phyloP scores from a whole-genome alignment of 2,113 vertebrate genomes.

The Caranx melampygus region DNA sequence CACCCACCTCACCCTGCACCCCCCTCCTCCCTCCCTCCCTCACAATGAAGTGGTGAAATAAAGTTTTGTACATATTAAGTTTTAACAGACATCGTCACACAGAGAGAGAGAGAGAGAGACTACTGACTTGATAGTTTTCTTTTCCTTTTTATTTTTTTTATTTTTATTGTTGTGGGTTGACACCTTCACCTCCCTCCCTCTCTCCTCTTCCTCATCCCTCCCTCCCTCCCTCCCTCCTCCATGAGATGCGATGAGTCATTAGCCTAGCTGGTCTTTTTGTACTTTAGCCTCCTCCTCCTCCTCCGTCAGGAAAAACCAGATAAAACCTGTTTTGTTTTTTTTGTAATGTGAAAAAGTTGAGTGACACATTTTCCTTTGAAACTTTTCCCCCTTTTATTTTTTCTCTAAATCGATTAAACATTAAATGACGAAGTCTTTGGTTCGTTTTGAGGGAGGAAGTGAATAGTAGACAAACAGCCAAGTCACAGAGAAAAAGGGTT shows the following conservation, averaged over 20 bases:
- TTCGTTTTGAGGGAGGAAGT: constrained; percentile 85
- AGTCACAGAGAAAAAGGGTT: constrained; percentile 95
- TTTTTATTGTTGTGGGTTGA: constrained; percentile 89
- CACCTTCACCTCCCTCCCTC: constrained; percentile 79
- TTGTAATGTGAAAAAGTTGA: constrained; percentile 94
- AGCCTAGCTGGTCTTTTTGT: constrained; percentile 93
- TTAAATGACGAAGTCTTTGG: constrained; percentile 82
- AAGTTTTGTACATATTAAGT: constrained; percentile 96
- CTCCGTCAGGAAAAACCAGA: constrained; percentile 82
- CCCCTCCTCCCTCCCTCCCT: constrained; percentile 16
- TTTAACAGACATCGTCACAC: constrained; percentile 92
- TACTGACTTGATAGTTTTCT: constrained; percentile 94
- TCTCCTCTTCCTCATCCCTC: constrained; percentile 39
- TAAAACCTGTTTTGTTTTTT: constrained; percentile 47
- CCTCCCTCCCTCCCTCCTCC: constrained; percentile 27
- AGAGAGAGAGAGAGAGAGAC: constrained; percentile 78
- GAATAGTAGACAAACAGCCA: constrained; percentile 85
- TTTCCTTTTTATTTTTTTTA: constrained; percentile 84
- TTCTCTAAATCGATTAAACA: constrained; percentile 83
- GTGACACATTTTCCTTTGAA: constrained; percentile 79
- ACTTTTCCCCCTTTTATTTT: constrained; percentile 20
- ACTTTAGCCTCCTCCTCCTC: constrained; percentile 88
- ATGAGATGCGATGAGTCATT: constrained; percentile 82
- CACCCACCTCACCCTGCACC: too few species aligned
- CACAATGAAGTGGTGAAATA: constrained; percentile 78